Evolutionary conservation across 2,888 invertebrate genomes (phyloP).

Genomic region (Nomada goodeniana): DNA sequence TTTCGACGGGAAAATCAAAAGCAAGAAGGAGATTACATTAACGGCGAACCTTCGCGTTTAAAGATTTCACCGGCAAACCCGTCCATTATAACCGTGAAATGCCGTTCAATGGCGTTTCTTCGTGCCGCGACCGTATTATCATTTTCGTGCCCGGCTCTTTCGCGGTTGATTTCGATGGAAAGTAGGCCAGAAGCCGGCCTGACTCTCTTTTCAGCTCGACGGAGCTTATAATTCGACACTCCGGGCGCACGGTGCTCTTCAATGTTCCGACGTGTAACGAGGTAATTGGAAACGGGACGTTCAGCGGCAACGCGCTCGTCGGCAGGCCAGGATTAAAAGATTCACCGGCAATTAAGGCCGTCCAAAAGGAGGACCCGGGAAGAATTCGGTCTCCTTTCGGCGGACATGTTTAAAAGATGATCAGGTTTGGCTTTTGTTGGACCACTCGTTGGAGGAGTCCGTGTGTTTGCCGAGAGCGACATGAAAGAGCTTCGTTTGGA

Average conservation of each 20-base stretch:
- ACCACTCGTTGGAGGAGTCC: neutral
- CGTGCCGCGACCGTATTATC: conserved; percentile 29
- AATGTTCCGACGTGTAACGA: conserved; percentile 35
- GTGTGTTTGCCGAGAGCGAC: conserved; percentile 6
- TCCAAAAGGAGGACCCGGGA: conserved; percentile 2
- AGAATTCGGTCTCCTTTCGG: neutral
- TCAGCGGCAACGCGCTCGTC: neutral
- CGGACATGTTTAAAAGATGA: conserved; percentile 28
- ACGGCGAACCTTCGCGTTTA: no score
- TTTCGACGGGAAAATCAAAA: no score
- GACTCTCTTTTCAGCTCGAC: conserved; percentile 26
- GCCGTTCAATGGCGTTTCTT: no score
- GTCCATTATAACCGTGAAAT: no score
- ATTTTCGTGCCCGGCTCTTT: conserved; percentile 34
- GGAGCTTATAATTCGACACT: conserved; percentile 43
- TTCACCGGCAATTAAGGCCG: conserved; percentile 37
- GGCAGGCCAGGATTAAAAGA: conserved; percentile 27
- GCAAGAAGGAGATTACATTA: no score
- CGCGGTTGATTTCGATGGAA: conserved; percentile 42
- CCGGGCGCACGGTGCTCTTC: conserved; percentile 6
- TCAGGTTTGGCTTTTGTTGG: conserved; percentile 24
- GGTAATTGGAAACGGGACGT: conserved; percentile 43
- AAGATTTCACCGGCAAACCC: no score
- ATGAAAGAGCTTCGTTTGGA: conserved; percentile 7
- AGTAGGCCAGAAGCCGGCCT: conserved; percentile 25